Conservation (phyloP, 2,113 vertebrate genomes). For the Carettochelys insculpta region DNA sequence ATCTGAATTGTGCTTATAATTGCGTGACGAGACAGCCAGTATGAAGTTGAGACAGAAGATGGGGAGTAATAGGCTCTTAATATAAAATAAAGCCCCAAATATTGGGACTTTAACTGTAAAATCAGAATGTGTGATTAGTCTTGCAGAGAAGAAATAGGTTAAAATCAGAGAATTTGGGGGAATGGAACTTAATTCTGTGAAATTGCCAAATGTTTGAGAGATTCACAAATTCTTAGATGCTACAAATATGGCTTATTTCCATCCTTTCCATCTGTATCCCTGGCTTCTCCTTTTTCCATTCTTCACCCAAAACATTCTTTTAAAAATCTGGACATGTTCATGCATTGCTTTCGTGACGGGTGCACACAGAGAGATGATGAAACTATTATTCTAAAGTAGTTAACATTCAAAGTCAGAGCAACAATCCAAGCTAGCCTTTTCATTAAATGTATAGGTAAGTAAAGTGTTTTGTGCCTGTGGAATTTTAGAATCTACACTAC, state of each 20-base stretch:
- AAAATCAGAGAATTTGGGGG: conserved; percentile 2
- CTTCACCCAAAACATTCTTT: conserved; percentile 11
- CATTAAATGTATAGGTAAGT: conserved; percentile 11
- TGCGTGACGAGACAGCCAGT: too few species aligned
- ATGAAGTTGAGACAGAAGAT: too few species aligned
- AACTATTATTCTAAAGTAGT: conserved; percentile 7
- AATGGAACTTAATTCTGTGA: conserved; percentile 56
- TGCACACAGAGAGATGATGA: not conserved
- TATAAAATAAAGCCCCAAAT: too few species aligned
- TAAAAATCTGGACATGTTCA: conserved; percentile 6
- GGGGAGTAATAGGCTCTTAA: too few species aligned
- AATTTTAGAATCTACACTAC: not conserved
- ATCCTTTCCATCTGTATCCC: conserved; percentile 46
- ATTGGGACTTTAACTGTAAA: too few species aligned
- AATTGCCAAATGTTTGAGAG: conserved; percentile 52
- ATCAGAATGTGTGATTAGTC: too few species aligned
- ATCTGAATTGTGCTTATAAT: not conserved
- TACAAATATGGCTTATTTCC: conserved; percentile 42
- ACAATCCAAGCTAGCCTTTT: conserved; percentile 26
- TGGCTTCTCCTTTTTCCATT: conserved; percentile 22
- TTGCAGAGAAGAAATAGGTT: not conserved
- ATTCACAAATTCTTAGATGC: conserved; percentile 55
- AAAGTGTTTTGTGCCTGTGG: not conserved
- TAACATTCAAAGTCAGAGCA: not conserved
- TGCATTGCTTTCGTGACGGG: conserved; percentile 18